Base-by-base conservation (phyloP, 2,113 vertebrate species). In the Xenopus borealis region DNA sequence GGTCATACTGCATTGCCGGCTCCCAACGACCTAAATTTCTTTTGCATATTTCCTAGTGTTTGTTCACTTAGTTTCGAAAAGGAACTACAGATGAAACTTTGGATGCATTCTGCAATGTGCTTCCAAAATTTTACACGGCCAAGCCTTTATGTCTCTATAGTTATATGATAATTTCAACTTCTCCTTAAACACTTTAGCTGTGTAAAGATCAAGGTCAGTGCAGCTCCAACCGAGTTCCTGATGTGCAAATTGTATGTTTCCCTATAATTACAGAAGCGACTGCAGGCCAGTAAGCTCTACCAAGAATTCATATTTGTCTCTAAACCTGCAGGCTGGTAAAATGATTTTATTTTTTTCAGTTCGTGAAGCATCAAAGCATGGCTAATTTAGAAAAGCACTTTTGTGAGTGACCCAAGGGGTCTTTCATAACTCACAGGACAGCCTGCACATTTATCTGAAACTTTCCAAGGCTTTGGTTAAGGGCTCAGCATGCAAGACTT, bases 201-300 rank as follows among this genome's bases (percentile, higher is more conserved):
- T 55, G 17, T 62, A 69, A 63, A 75, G 27, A 69, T 76, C 73
- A 76, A 76, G 73, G 66, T 63, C 40, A 45, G 18, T 27, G 30
- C n/a, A 9, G 30, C 62, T 45, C 2, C n/a, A 20, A 62, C 57
- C n/a, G 62, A 69, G 68, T 44, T 69, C 30, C 30, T 69, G 46
- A 18, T 75, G 45, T 69, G 27, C 33, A 69, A 76, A 55, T 76
- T 69, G 30, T 69, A 76, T 57, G 66, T 62, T 47, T 76, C 59
- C 18, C 4, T 23, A 27, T 76, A 76, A 69, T 76, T 76, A 76
- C 10, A 75, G 17, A 63, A 57, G 9, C 45, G 58, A 19, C 57
- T 13, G 13, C 23, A 62, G 45, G 16, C 66, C 45, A 23, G 9
- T 45, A 14, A n/a, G 46, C 57, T 63, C n/a, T 68, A 10, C 30